phyloP scores from a whole-genome alignment of 2,888 invertebrate species.

The Morinoia aosen region DNA sequence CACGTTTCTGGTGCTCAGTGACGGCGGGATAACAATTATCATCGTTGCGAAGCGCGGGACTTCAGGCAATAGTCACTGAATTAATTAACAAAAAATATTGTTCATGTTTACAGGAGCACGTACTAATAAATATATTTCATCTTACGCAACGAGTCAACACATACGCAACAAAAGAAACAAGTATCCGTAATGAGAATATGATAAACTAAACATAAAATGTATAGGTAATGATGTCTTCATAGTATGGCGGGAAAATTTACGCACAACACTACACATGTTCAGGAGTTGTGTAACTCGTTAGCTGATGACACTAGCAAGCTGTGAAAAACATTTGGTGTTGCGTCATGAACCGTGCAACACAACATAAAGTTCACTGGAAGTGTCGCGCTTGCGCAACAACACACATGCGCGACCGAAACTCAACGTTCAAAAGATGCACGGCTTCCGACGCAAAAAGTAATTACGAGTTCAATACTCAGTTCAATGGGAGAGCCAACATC shows the following conservation, averaged over 20 bases:
- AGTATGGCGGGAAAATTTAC: background rate
- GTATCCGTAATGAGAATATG: background rate
- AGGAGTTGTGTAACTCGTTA: too few species aligned
- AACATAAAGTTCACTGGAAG: too few species aligned
- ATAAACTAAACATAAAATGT: background rate
- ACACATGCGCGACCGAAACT: too few species aligned
- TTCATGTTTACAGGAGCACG: background rate
- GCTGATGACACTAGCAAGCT: too few species aligned
- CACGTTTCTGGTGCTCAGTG: background rate
- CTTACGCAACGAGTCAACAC: slow-evolving; percentile 43
- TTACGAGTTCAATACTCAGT: too few species aligned
- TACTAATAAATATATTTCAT: slow-evolving; percentile 21
- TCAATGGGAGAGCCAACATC: too few species aligned
- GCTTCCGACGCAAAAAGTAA: too few species aligned
- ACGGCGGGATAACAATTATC: background rate
- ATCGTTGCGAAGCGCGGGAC: background rate
- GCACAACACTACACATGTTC: background rate
- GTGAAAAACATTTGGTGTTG: too few species aligned
- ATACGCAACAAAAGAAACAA: slow-evolving; percentile 39
- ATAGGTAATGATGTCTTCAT: background rate
- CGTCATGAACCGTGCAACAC: too few species aligned
- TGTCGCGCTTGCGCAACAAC: background rate
- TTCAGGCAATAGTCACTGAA: background rate
- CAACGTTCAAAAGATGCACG: too few species aligned
- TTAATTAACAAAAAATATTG: background rate